A percentile compares a stretch with the other conserved stretches of the same genome.
phyloP scores from a whole-genome alignment of 2,113 vertebrate species.

The Laticauda laticaudata region DNA sequence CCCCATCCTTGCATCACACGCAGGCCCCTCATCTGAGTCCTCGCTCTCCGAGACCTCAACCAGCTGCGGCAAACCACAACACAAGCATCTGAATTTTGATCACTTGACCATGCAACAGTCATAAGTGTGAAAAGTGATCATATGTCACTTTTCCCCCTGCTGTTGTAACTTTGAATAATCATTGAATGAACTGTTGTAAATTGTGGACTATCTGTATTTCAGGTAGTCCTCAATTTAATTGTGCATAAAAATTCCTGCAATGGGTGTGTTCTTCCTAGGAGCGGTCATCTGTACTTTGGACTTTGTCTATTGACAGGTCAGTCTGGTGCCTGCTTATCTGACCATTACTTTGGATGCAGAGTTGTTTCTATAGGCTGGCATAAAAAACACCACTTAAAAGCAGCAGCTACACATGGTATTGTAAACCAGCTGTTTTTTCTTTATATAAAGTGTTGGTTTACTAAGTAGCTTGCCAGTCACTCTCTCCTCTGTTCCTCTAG shows the following conservation, averaged over 20 bases:
- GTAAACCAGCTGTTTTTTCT: neutral
- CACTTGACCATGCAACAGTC: neutral
- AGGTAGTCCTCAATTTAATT: too few relatives aligned
- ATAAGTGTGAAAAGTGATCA: too few relatives aligned
- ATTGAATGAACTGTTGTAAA: neutral
- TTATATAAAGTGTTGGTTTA: neutral
- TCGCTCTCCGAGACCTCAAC: too few relatives aligned
- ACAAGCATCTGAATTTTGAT: neutral
- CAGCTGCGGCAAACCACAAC: too few relatives aligned
- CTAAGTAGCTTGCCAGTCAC: neutral
- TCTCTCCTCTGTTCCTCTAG: neutral
- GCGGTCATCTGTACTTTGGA: neutral
- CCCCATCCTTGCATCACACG: too few relatives aligned
- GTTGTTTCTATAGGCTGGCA: neutral
- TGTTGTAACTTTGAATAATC: neutral
- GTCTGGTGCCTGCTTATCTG: neutral
- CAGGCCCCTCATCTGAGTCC: too few relatives aligned
- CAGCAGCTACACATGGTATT: neutral
- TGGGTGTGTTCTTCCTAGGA: neutral
- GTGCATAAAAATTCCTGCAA: neutral
- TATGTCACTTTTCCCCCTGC: too few relatives aligned
- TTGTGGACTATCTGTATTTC: neutral
- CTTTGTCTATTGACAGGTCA: neutral
- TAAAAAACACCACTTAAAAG: neutral
- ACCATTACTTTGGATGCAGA: neutral